Base-by-base conservation (phyloP, 1,140 invertebrate species). In the Eurosta solidaginis region DNA sequence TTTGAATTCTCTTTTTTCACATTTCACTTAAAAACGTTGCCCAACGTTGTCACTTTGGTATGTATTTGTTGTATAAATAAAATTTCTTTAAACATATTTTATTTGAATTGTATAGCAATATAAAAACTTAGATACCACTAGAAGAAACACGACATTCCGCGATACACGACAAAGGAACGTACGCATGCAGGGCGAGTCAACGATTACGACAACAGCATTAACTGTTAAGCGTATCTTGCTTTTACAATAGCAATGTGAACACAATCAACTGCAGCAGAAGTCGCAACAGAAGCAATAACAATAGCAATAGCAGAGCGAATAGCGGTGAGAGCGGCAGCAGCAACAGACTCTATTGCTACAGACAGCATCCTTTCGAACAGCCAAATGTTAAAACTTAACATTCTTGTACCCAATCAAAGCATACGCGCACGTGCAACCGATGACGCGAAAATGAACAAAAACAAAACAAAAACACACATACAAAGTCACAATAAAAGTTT, bases 101-200 rank as follows among this genome's bases (percentile, higher is more conserved):
- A 20, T 54, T 29, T 29, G 52, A 22, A n/a, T n/a, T n/a, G n/a
- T 54, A 59, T 5, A 36, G 59, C 59, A 33, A 17, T 9, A 40
- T 29, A 40, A 42, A 42, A 36, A 20, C n/a, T 40, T 68, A 9
- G n/a, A 9, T 29, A 42, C 20, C 59, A 68, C 20, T 17, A 12
- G 59, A n/a, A n/a, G n/a, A n/a, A n/a, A n/a, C 59, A 68, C 27
- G 59, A 36, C 33, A 68, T 33, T 40, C 33, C 59, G 59, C 59
- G 10, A 68, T 20, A 68, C 33, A 68, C 59, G 33, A 68, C 59
- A 20, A 22, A 40, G 33, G 59, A 40, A 40, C 59, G 59, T 33
- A 40, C 59, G 59, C 59, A 68, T 1, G 36, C 59, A 42, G 59
- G 33, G 59, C 59, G 59, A 68, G 59, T 68, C 59, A 68, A 68